Evolutionary conservation across 2,888 invertebrate species (phyloP), one percentile per base, ranked within the genome.

Genomic region (Pemphredon lugubris): DNA sequence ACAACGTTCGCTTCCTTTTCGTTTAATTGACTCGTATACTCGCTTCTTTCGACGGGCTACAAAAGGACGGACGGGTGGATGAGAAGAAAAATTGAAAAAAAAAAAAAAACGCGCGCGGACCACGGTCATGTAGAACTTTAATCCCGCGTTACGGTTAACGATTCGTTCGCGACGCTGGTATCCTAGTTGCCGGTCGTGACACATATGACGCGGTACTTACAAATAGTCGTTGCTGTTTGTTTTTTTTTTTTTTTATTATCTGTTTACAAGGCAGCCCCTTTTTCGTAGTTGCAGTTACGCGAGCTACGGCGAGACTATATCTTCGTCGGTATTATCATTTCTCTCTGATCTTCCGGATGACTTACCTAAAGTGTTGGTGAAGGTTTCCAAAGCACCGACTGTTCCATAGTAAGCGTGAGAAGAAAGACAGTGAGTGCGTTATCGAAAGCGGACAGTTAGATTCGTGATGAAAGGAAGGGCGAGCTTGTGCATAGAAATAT

Each of bases 351-450:
- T n/a, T n/a, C n/a, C n/a, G 34, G 50, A 40, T 60, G 63, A 87
- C 89, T 89, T 84, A 89, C 89, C 89, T 71, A 88, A 81, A 45
- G 86, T 86, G 70, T 89, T 88, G 68, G 88, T 84, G 82, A 88
- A 88, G 79, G 86, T 87, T 83, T 88, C 88, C 83, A 86, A 74
- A 68, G 84, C 80, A 74, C 84, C 87, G 63, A 83, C 88, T 88
- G 84, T 84, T 79, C 75, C 81, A 34, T 61, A 67, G 75, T 40
- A 60, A 77, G 76, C 76, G 69, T 75, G 42, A 66, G 65, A 69
- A 74, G 48, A 75, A 64, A 73, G 26, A 53, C 44, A 61, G 54
- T 57, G 34, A 54, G 73, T 76, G 77, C 76, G 58, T 73, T 73
- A 73, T 39, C 42, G 45, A 73, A 73, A 70, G 72, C 65, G 16